phyloP scores from a whole-genome alignment of 2,113 vertebrate species.

The Muscicapa adusta region DNA sequence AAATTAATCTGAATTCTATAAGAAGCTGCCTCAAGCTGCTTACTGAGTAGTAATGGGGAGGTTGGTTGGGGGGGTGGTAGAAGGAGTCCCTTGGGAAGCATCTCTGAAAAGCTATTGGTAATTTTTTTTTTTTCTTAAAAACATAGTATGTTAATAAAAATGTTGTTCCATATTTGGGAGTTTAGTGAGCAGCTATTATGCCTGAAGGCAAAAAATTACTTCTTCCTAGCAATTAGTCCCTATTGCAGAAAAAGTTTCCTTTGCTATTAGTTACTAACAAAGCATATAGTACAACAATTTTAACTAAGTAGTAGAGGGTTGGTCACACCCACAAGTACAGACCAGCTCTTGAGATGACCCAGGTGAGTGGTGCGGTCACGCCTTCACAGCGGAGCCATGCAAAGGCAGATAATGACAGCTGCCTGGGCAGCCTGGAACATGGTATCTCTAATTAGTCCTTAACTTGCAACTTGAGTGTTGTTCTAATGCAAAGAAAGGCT shows the following conservation, averaged over 20 bases:
- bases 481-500: slow-evolving; percentile 15
- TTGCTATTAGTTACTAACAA: neutral
- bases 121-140: neutral
- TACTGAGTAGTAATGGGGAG: neutral
- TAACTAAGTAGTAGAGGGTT: neutral
- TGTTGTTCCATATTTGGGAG: neutral
- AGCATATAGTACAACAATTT: neutral
- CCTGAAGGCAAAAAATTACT: neutral
- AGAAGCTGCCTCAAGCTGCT: neutral
- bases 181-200: neutral
- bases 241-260: neutral
- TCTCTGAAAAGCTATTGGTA: neutral
- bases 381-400: neutral
- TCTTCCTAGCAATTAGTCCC: neutral
- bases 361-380: neutral
- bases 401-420: slow-evolving; percentile 42
- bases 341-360: neutral
- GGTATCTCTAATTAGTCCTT: slow-evolving; percentile 48
- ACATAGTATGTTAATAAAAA: neutral
- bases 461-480: neutral
- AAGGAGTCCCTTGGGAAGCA: neutral
- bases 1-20: slow-evolving; percentile 27
- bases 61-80: neutral
- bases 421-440: neutral
- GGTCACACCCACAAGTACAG: neutral